Base-by-base conservation (phyloP, 1,140 invertebrate species). In the Zelostemma sp. region DNA sequence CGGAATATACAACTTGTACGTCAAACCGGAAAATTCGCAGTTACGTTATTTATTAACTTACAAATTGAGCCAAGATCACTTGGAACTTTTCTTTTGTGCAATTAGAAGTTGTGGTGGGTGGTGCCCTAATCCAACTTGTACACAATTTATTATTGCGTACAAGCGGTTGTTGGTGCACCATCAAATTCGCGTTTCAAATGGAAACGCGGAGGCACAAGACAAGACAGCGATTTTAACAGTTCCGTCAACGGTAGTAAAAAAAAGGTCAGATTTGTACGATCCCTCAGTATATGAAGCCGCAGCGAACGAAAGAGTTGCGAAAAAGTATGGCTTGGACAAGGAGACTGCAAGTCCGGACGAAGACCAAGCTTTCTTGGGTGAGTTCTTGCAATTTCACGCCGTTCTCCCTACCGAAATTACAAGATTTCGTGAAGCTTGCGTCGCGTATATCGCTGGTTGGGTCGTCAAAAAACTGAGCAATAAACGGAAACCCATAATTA, bases 71-170 rank as follows among this genome's bases (percentile, higher is more conserved):
- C 73, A 72, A 55, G 69, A 72, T 50, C 63, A 74, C 45, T 18
- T 72, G 18, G 56, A 75, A 62, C 15, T 72, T 0, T 75, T 75
- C 5, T 75, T 72, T 21, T 63, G 50, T 55, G 67, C 69, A 0
- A 72, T 72, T 8, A 19, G 66, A 41, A 53, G 14, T 31, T 60
- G 71, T n/a, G 61, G 64, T 6, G 70, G 68, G 0, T 70, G 67
- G 67, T 73, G 70, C 33, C 53, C 60, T 0, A 75, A 73, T 50
- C 64, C 67, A n/a, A 75, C 70, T 4, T 28, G 12, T 50, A 15
- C 57, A 1, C 69, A 75, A 48, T 73, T 72, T 35, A 21, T 54
- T 14, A 53, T 60, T 17, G 67, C 70, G 0, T 75, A 68, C 14
- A 73, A 71, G 47, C 9, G 65, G 50, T 40, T 70, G 15, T 43